Conservation (phyloP, 2,888 invertebrate species). For the Pristionchus exspectatus region DNA sequence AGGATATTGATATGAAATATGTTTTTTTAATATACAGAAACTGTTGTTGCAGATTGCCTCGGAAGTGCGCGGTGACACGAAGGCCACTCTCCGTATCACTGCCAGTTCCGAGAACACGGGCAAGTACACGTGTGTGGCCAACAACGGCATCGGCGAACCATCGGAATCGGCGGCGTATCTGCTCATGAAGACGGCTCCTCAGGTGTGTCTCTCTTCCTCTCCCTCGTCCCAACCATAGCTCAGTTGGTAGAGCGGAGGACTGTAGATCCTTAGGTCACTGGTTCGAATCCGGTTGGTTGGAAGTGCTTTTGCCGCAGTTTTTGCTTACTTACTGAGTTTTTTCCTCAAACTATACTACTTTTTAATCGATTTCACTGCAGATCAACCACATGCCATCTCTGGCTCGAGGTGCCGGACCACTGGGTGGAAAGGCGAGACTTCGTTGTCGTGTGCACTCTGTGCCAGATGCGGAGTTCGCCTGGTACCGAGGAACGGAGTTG, state of each 20-base stretch:
- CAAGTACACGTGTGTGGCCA: constrained; percentile 73
- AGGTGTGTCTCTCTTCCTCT: constrained; percentile 17
- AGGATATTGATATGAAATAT: too few species aligned
- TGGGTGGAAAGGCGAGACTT: constrained; percentile 63
- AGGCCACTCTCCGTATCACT: constrained; percentile 69
- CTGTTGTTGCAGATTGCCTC: constrained; percentile 51
- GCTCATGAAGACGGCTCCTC: constrained; percentile 73
- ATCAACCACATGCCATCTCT: constrained; percentile 52
- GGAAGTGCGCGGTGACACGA: constrained; percentile 50
- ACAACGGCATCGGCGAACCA: constrained; percentile 75
- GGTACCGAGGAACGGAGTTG: constrained; percentile 69
- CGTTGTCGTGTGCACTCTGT: constrained; percentile 74
- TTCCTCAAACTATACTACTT: too few species aligned
- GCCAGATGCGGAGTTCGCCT: constrained; percentile 73
- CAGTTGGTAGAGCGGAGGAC: constrained; percentile 70
- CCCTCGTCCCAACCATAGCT: constrained; percentile 58
- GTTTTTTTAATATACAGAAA: too few species aligned
- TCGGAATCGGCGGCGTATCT: constrained; percentile 68
- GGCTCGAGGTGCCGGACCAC: constrained; percentile 50
- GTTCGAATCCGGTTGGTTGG: constrained; percentile 56
- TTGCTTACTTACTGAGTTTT: background rate
- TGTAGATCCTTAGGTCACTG: constrained; percentile 60
- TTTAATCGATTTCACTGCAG: constrained; percentile 3
- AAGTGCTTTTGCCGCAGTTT: constrained; percentile 46
- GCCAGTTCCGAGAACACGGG: constrained; percentile 72